Base-by-base conservation (phyloP, 2,888 invertebrate genomes). In the Drosophila anomalata region DNA sequence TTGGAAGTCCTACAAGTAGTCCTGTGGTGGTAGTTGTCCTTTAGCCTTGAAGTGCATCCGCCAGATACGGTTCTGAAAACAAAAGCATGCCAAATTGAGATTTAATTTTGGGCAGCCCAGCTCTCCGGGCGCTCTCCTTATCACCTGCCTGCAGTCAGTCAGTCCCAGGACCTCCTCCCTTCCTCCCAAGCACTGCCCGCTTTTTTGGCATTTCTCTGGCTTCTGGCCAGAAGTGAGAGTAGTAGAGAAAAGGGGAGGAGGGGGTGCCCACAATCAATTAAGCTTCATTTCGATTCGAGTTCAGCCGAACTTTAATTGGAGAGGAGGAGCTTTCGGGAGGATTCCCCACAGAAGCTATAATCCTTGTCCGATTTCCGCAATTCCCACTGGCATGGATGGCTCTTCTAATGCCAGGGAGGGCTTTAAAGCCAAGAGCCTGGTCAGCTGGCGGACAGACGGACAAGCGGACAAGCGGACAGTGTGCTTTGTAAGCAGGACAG, bases 231-330 rank as follows among this genome's bases (percentile, higher is more conserved):
- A 17, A 17, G 17, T 17, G 17, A 17, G 17, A 17, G 17, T 17
- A 17, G 17, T 17, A 17, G 17, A 17, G 17, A 17, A 17, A 17
- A 17, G 17, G 17, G 17, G 17, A 17, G 17, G 17, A 17, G 17
- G 17, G 17, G 17, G 17, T 17, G 36, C 57, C 31, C 55, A 44
- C 61, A 69, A 71, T 70, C 70, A 70, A 71, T 71, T 71, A 71
- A 62, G 61, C 51, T 60, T 57, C 47, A 67, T 54, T 57, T 56
- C 60, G 59, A 67, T 44, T 44, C 12, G 22, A 62, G 62, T 61
- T 79, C 41, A 61, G 51, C 61, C 72, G 54, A 65, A 72, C 61
- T 77, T 77, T 66, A 79, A 67, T 70, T 77, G 74, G 20, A 42
- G 41, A 44, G 42, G 33, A 41, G 2, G 29, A 29, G 3, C 8